phyloP scores from a whole-genome alignment of 1,140 invertebrate species.

The Leguminivora glycinivorella region DNA sequence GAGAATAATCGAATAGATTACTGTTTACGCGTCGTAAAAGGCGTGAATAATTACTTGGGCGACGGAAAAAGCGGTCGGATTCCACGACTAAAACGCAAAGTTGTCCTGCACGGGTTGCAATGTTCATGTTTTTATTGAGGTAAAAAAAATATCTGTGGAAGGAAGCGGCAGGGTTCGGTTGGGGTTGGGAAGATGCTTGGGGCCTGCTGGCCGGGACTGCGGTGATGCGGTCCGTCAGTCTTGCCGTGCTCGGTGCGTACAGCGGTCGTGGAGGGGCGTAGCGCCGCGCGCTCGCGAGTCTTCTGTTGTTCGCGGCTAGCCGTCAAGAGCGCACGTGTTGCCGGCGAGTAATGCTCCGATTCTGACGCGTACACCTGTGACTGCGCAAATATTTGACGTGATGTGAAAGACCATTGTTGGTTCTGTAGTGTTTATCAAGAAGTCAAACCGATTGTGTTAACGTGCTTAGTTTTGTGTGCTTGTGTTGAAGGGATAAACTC shows the following conservation, averaged over 20 bases:
- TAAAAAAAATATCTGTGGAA: conserved; percentile 46
- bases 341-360: conserved; percentile 47
- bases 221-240: conserved; percentile 55
- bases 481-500: conserved; percentile 47
- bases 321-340: conserved; percentile 67
- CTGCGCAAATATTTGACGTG: conserved; percentile 65
- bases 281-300: conserved; percentile 45
- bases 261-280: conserved; percentile 64
- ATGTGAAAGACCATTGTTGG: conserved; percentile 68
- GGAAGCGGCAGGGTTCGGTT: conserved; percentile 34
- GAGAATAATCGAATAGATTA: conserved; percentile 50
- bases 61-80: conserved; percentile 64
- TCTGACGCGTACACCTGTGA: conserved; percentile 65
- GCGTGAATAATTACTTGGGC: conserved; percentile 66
- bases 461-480: conserved; percentile 49
- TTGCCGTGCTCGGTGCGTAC: conserved; percentile 62
- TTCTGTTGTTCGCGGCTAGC: conserved; percentile 66
- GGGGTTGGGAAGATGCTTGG: conserved; percentile 61
- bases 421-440: conserved; percentile 50
- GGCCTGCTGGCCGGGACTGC: conserved; percentile 41
- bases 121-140: conserved; percentile 44
- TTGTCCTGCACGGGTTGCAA: conserved; percentile 39
- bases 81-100: conserved; percentile 46
- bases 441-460: conserved; percentile 56
- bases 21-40: conserved; percentile 65